Conservation (phyloP, 1,140 invertebrate species). For the Leptinotarsa undecemlineata region DNA sequence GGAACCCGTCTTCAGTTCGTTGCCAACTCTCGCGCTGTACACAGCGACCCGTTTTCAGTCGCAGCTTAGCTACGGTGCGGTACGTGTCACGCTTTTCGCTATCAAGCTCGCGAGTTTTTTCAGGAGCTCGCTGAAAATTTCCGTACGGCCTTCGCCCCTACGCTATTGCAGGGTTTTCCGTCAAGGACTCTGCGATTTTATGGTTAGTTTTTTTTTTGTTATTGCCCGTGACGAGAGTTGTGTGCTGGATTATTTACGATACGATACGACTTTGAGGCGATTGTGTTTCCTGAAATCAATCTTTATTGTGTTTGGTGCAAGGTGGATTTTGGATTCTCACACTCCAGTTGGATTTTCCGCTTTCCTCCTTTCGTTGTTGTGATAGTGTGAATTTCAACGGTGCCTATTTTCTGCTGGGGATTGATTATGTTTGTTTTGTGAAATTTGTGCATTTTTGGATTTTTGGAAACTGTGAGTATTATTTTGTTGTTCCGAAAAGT, state of each 20-base stretch:
- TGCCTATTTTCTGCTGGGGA: neutral
- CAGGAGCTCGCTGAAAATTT: constrained; percentile 15
- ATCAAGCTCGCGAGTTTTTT: constrained; percentile 24
- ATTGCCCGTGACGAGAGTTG: neutral
- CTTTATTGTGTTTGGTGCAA: neutral
- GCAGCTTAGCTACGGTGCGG: constrained; percentile 17
- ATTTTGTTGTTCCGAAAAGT: too few relatives aligned
- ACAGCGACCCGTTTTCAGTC: constrained; percentile 31
- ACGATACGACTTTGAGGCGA: neutral
- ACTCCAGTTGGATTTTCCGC: neutral
- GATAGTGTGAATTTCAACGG: neutral
- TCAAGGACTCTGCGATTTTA: neutral
- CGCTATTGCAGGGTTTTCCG: constrained; percentile 6
- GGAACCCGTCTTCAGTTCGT: constrained; percentile 40
- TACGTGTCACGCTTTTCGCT: neutral
- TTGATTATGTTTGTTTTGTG: neutral
- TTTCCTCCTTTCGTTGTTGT: neutral
- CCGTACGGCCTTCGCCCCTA: neutral
- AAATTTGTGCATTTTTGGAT: neutral
- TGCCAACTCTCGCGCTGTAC: constrained; percentile 32
- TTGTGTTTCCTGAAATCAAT: neutral
- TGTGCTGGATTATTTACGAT: neutral
- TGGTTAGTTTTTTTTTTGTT: neutral
- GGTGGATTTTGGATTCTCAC: neutral
- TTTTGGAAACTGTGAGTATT: neutral